Evolutionary conservation across 2,888 invertebrate genomes (phyloP), one percentile per base, ranked within the genome.

Genomic region (Cosmia pyralina): DNA sequence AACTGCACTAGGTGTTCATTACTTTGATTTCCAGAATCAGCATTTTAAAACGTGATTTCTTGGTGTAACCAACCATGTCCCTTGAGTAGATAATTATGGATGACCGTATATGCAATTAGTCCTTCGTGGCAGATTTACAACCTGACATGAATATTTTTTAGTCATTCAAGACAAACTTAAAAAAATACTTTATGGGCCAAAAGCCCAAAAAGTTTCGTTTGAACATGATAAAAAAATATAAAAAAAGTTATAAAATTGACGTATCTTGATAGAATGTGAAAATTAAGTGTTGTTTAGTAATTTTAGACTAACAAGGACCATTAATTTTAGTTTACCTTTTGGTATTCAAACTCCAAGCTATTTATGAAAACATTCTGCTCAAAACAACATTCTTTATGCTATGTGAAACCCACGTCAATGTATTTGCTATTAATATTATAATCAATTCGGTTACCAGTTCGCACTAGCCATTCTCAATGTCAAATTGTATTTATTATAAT

Each of bases 401-500:
- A 60, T 64, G 41, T 19, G 44, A 64, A 38, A 28, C 48, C 57
- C 34, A 71, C 75, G 60, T 75, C n/a, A 77, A 52, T n/a, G 34
- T 52, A n/a, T 58, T 55, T 76, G 60, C 52, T 34, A 69, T 81
- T 62, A 72, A 41, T 81, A 81, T 80, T 80, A 66, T 77, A 80
- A 80, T 80, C 72, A 55, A 80, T 69, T 81, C 81, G 38, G 58
- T 66, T n/a, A 69, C 65, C 28, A 62, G 53, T 72, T 72, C 13
- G 62, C 69, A 77, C 53, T 72, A 13, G 72, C 65, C 22, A 72
- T 48, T 77, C 62, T 80, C 79, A 80, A 77, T 77, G 79, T 62
- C 77, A 72, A 53, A 72, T 64, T 34, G 77, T 63, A 72, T 72
- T 72, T 55, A 71, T 81, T 64, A 77, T 69, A 50, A 65, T 69